Evolutionary conservation across 2,888 invertebrate genomes (phyloP), one percentile per base, ranked within the genome.

Genomic region (Pyrgus malvae): DNA sequence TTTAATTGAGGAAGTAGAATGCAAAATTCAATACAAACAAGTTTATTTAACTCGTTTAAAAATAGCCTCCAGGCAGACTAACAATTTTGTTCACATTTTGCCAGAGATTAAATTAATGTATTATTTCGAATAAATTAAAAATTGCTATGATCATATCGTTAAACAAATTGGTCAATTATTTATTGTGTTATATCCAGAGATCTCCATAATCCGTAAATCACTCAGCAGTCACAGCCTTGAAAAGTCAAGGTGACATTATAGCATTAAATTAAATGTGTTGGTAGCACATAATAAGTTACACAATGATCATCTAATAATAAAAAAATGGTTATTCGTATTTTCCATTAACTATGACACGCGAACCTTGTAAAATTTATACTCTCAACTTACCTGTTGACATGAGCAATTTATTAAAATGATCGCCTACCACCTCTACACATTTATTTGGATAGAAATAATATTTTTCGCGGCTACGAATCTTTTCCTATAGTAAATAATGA

Each of bases 231-330:
- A 33, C 31, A 23, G 41, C 49, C 41, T 49, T 40, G 49, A 21
- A 16, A 21, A 35, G 35, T 35, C 42, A 51, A 51, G 50, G 50
- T 51, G 42, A 42, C 17, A 27, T 23, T 37, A 37, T 25, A 31
- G n/a, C 23, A 49, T 41, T 50, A 23, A 50, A 29, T 48, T 48
- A 11, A 23, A 48, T 23, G n/a, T 38, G 38, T 9, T 38, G 17
- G 19, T 38, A 17, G 19, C 17, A 11, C n/a, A 37, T 9, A 17
- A 17, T 37, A 38, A 38, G 19, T 17, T 21, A 21, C 17, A 7
- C 21, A 19, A 6, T 45, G 19, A 45, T 31, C 4, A 31, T 31
- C 19, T 11, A 1, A 1, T 5, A 19, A 29, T 31, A 45, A 21
- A 42, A n/a, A 44, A 50, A 16, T 42, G 19, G 17, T 17, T 7